These are phyloP conservation scores for Stramonita haemastoma DNA, from an alignment of 2,888 invertebrate genomes.

Conservation along the genomic window DNA sequence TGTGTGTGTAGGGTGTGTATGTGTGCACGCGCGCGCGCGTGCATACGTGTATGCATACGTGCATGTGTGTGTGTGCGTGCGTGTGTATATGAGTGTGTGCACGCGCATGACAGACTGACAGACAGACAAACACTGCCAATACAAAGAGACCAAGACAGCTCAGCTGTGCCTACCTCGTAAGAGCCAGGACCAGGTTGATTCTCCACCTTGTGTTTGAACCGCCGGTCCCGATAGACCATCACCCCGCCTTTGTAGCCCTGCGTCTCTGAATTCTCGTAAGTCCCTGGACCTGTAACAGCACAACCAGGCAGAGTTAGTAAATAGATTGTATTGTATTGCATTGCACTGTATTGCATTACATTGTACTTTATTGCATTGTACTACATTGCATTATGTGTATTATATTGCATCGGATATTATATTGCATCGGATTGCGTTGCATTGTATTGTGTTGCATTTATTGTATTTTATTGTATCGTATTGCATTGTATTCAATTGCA, in stretches of 20 bases:
- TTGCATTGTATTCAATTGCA: too few species aligned
- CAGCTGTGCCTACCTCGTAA: conserved; percentile 70
- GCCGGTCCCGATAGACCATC: conserved; percentile 68
- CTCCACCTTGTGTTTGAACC: conserved; percentile 64
- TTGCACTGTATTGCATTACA: too few species aligned
- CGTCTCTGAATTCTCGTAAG: conserved; percentile 53
- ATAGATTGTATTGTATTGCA: too few species aligned
- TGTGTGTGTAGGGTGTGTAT: neutral
- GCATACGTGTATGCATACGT: neutral
- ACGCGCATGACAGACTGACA: neutral
- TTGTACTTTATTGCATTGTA: too few species aligned
- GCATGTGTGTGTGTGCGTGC: neutral
- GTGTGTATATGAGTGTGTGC: neutral
- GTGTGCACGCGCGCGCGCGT: neutral
- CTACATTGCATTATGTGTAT: too few species aligned
- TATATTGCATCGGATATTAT: too few species aligned
- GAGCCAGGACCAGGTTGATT: conserved; percentile 75
- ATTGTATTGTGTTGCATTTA: too few species aligned
- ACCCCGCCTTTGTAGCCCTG: conserved; percentile 61
- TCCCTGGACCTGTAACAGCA: conserved; percentile 61
- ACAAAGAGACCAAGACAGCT: neutral
- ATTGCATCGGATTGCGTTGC: too few species aligned
- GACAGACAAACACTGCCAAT: neutral
- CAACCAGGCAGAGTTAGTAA: neutral
- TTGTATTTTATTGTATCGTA: too few species aligned